Base-by-base conservation (phyloP, 53 echinoderm and acorn worm species). In the Holothuria scabra region DNA sequence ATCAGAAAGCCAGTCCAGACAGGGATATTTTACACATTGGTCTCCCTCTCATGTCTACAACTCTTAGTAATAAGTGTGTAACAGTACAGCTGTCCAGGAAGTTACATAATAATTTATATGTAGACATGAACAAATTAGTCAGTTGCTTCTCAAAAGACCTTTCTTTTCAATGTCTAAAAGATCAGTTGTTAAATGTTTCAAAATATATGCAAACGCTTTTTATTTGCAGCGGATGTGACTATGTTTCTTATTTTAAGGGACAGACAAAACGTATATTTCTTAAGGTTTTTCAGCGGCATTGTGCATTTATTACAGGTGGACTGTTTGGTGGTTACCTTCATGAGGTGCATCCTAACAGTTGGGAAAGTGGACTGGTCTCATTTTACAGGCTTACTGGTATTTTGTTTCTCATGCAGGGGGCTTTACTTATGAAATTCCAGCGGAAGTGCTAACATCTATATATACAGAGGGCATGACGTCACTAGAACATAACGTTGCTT, bases 371-470 rank as follows among this genome's bases (percentile, higher is more conserved):
- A 56, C 78, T 85, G 24, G 41, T 85, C 19, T 34, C 86, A 60
- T 85, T 85, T 65, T 86, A 86, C 38, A 79, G 86, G 28, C 80
- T 86, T 28, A 65, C 80, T 37, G 86, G 86, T 85, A 85, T 71
- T 85, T 85, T 38, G 58, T 78, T 18, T 23, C 76, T 18, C 76
- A 85, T 78, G 28, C n/a, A n/a, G 75, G 60, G 18, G 86, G 72
- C 6, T 78, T 85, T 41, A 49, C 32, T 23, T 32, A 56, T 20
- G 63, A 71, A 12, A 85, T 62, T 60, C 76, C 75, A 18, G 21
- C 60, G 46, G 63, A 85, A 41, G 72, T 85, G 6, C 66, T 65
- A 16, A 33, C 65, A 8, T 83, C 83, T 64, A 37, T 83, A 46
- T 65, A 25, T 8, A 24, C 28, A n/a, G 66, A 46, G 12, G 65